A percentile compares a stretch with the other conserved stretches of the same genome.
Conservation (phyloP, 2,888 invertebrate genomes). For the Thymelicus lineola region DNA sequence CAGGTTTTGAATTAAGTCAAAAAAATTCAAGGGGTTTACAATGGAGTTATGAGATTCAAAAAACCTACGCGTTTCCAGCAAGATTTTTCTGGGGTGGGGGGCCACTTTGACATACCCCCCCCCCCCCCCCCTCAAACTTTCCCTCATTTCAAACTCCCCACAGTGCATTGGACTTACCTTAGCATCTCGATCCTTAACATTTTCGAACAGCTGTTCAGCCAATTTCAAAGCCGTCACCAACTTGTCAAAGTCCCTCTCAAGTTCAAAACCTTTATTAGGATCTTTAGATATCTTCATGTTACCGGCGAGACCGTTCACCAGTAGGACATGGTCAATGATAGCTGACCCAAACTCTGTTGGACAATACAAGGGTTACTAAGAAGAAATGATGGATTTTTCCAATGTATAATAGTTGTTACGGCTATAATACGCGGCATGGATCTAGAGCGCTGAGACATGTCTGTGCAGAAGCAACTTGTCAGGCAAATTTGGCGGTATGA, state of each 20-base stretch:
- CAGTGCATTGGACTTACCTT: conserved; percentile 72
- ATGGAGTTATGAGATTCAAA: no score
- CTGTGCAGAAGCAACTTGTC: no score
- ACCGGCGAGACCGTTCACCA: conserved; percentile 88
- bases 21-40: no score
- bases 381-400: neutral
- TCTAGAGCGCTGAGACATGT: no score
- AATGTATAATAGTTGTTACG: no score
- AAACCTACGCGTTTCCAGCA: no score
- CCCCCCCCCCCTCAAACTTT: no score
- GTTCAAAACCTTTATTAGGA: conserved; percentile 86
- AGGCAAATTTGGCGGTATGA: no score
- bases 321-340: conserved; percentile 95
- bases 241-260: conserved; percentile 85
- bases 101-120: no score
- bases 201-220: conserved; percentile 87
- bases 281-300: conserved; percentile 71
- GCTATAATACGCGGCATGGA: no score
- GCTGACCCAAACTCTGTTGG: conserved; percentile 94
- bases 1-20: no score
- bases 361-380: neutral
- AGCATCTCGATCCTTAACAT: conserved; percentile 79
- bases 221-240: conserved; percentile 88
- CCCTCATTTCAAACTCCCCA: neutral
- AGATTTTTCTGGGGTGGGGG: no score